These are phyloP conservation scores for Dolichopus griseipennis DNA, from an alignment of 2,888 invertebrate species.

Conservation along the genomic window DNA sequence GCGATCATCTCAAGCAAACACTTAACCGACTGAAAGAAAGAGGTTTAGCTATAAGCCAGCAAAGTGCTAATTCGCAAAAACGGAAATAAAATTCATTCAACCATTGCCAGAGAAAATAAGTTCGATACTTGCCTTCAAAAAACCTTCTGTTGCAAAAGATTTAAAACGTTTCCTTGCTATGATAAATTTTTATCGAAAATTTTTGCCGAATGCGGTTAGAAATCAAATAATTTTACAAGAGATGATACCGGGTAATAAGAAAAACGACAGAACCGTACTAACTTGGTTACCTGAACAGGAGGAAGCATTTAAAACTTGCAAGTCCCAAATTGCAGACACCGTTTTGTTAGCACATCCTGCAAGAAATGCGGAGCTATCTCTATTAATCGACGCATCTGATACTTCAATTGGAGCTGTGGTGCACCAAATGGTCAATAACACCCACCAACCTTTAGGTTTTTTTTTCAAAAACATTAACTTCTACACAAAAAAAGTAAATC, in stretches of 20 bases:
- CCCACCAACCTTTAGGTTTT: slow-evolving; percentile 21
- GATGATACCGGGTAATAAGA: slow-evolving; percentile 17
- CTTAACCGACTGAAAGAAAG: slow-evolving; percentile 21
- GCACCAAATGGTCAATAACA: too few species aligned
- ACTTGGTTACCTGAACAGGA: slow-evolving; percentile 16
- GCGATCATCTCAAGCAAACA: slow-evolving; percentile 23
- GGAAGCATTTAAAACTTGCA: slow-evolving; percentile 19
- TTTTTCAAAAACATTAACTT: slow-evolving; percentile 31
- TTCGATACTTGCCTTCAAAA: too few species aligned
- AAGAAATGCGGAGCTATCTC: slow-evolving; percentile 11
- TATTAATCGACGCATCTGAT: slow-evolving; percentile 20
- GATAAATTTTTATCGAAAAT: slow-evolving; percentile 21
- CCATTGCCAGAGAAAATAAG: slow-evolving; percentile 13
- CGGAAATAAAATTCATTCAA: slow-evolving; percentile 16
- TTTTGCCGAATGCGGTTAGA: slow-evolving; percentile 18
- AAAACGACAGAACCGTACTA: slow-evolving; percentile 20
- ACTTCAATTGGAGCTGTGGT: slow-evolving; percentile 19
- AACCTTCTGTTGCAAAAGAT: not conserved
- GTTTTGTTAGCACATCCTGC: slow-evolving; percentile 16
- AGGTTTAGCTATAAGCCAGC: slow-evolving; percentile 15
- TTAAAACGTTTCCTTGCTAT: slow-evolving; percentile 1
- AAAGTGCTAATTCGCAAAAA: slow-evolving; percentile 18
- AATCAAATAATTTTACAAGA: not conserved
- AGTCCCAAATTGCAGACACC: slow-evolving; percentile 17
- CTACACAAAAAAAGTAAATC: slow-evolving; percentile 30